These are phyloP conservation scores for Dasyornis broadbenti DNA, from an alignment of 2,113 vertebrate species.

Conservation along the genomic window DNA sequence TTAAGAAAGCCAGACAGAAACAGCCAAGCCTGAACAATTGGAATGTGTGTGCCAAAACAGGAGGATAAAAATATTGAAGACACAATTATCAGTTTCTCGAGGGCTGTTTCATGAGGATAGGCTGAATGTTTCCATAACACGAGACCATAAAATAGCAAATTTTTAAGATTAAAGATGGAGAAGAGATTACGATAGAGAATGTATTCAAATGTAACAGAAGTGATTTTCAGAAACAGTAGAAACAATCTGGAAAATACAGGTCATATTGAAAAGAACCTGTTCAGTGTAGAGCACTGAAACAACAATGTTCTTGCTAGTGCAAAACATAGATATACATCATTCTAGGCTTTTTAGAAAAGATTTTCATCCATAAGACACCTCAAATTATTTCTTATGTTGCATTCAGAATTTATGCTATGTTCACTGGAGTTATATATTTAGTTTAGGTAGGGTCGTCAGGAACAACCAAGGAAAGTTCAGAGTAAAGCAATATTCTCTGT, in stretches of 20 bases:
- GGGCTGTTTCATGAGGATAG: not conserved
- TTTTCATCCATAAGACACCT: not conserved
- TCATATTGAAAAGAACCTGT: not conserved
- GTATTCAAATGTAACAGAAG: not conserved
- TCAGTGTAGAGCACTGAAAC: not conserved
- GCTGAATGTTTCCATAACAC: not conserved
- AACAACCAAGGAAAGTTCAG: not conserved
- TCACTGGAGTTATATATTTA: not conserved
- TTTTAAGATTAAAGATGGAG: not conserved
- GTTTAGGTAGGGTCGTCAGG: not conserved
- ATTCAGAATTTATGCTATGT: not conserved
- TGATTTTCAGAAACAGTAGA: not conserved
- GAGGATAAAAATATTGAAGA: not conserved
- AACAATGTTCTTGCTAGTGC: rapidly evolving
- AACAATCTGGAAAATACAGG: not conserved
- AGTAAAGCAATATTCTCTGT: not conserved
- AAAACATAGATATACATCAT: not conserved
- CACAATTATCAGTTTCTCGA: not conserved
- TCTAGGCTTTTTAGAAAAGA: not conserved
- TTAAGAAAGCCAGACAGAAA: not conserved
- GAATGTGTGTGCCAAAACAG: rapidly evolving
- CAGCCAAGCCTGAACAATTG: not conserved
- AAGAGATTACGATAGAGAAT: not conserved
- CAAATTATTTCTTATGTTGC: not conserved
- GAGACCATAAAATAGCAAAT: not conserved